A percentile compares a stretch with the other conserved stretches of the same genome.
phyloP scores from a whole-genome alignment of 1,140 invertebrate genomes.

The Onthophagus taurus region DNA sequence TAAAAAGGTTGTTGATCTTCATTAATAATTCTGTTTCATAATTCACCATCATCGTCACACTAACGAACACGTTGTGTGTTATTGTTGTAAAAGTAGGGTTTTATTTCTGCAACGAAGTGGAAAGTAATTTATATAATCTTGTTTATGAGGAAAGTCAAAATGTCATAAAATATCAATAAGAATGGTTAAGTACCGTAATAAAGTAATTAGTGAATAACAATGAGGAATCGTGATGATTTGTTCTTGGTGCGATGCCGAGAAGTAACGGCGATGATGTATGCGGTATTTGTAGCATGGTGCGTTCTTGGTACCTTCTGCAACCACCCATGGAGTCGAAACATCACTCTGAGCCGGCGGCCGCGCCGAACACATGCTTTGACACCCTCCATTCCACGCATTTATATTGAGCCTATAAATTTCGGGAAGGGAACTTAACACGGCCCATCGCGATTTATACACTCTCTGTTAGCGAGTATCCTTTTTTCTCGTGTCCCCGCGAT shows the following conservation, averaged over 20 bases:
- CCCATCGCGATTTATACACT: background rate
- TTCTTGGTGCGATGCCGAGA: no score
- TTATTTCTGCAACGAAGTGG: background rate
- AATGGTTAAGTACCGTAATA: no score
- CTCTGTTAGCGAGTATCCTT: no score
- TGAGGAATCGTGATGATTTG: background rate
- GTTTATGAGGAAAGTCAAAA: background rate
- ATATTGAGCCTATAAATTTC: conserved; percentile 17
- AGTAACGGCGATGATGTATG: conserved; percentile 4
- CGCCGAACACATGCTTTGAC: conserved; percentile 23
- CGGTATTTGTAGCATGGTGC: conserved; percentile 16
- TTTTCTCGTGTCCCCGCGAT: no score
- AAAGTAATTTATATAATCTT: background rate
- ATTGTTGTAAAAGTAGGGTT: background rate
- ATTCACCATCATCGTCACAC: no score
- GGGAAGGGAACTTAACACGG: conserved; percentile 16
- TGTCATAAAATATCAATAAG: background rate
- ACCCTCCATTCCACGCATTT: conserved; percentile 15
- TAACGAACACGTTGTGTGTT: no score
- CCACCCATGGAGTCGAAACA: conserved; percentile 17
- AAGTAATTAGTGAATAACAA: no score
- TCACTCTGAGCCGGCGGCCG: conserved; percentile 17
- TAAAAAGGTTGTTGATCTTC: no score
- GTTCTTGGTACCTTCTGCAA: conserved; percentile 13
- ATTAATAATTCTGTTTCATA: no score